Evolutionary conservation across 2,888 invertebrate species (phyloP), one percentile per base, ranked within the genome.

Genomic region (Druceiella hillmani): DNA sequence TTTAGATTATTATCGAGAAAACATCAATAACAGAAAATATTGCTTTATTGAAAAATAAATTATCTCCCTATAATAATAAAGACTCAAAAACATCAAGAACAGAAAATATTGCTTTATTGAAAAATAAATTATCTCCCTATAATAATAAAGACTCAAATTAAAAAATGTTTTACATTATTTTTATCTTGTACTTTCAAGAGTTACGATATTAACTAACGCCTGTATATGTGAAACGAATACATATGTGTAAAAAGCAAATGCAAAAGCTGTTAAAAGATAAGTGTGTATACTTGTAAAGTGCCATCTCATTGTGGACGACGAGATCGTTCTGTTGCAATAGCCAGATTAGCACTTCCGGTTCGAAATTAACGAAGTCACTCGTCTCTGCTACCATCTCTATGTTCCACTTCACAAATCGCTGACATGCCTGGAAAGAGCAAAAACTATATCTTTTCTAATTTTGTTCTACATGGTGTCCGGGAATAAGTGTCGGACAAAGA

Each of bases 331-430:
- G 87, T 58, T 86, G 82, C 49, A 94, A 63, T 49, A 95, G 66
- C 34, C 78, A 72, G 27, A 85, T 74, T 43, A 94, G 67, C 22
- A 86, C 78, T 47, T 90, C 88, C 1, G 81, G 75, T 55, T 91
- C 91, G 57, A 94, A 79, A 55, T 83, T 83, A 1, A 78, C 78
- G 58, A 93, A 89, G 57, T 91, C 91, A 28, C 75, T 74, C 1
- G 84, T 85, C 36, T 80, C 76, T 34, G 87, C 81, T 13, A 91
- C 83, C 54, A 83, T 76, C 61, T 90, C 87, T 48, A 94, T 75
- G 64, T 95, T 95, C 87, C 90, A 91, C 58, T 88, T 89, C 28
- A 94, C 78, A 59, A 87, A 90, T 57, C 86, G 83, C 57, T 84
- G 82, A 50, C 89, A 85, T 7, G 78, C 79, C 67, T 84, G 68